Evolutionary conservation across 2,113 vertebrate genomes (phyloP).

Genomic region (Monopterus albus): DNA sequence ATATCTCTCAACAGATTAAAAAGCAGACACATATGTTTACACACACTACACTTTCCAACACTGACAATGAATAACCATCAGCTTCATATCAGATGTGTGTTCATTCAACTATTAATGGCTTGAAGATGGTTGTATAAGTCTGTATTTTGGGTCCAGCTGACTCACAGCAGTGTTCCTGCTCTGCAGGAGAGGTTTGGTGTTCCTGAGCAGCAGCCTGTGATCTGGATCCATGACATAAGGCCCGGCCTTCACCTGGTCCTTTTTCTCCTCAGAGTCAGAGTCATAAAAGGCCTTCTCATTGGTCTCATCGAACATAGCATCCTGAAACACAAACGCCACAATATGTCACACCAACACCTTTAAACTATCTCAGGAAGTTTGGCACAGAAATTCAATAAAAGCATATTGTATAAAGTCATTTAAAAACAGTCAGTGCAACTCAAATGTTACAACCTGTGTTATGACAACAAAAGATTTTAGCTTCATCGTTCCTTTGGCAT

Average conservation of each 20-base stretch:
- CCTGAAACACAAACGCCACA: slow-evolving; percentile 77
- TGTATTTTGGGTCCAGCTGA: slow-evolving; percentile 6
- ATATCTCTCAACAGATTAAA: not conserved
- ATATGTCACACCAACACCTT: not conserved
- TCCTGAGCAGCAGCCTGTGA: slow-evolving; percentile 91
- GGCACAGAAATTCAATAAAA: not conserved
- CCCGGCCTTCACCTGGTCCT: slow-evolving; percentile 71
- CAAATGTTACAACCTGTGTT: no score
- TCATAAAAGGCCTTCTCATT: slow-evolving; percentile 89
- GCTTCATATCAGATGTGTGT: not conserved
- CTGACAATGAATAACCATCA: not conserved
- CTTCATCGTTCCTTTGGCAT: no score
- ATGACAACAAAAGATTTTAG: no score
- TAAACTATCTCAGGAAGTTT: not conserved
- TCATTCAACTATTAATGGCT: not conserved
- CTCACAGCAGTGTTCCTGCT: slow-evolving; percentile 97
- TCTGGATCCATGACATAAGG: slow-evolving; percentile 95
- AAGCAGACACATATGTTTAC: not conserved
- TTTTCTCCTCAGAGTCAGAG: slow-evolving; percentile 88
- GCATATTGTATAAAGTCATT: no score
- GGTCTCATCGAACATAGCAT: slow-evolving; percentile 82
- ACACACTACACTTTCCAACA: not conserved
- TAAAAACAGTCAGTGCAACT: no score
- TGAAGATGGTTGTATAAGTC: not conserved
- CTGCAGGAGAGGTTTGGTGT: slow-evolving; percentile 96